These are phyloP conservation scores for Eupsilia transversa DNA, from an alignment of 2,888 invertebrate genomes.

Conservation along the genomic window DNA sequence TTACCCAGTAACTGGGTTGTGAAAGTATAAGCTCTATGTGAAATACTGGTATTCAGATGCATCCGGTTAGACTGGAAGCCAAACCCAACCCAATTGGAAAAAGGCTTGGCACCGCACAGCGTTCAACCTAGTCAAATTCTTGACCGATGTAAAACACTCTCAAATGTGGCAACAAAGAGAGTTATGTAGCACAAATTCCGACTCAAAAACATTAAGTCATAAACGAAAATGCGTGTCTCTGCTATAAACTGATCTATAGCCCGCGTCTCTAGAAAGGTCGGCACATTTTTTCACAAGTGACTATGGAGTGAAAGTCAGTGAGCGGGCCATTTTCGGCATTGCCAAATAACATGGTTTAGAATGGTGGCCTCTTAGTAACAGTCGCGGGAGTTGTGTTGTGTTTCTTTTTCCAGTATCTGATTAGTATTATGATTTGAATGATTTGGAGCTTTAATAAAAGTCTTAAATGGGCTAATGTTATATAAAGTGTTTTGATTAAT, in stretches of 20 bases:
- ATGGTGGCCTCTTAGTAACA: constrained; percentile 68
- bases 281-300: constrained; percentile 83
- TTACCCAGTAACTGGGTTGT: neutral
- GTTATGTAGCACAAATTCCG: neutral
- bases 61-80: neutral
- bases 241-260: constrained; percentile 56
- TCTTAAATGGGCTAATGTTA: neutral
- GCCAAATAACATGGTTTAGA: constrained; percentile 80
- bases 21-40: neutral
- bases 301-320: constrained; percentile 84
- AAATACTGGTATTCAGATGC: neutral
- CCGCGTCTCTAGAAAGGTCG: constrained; percentile 78
- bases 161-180: neutral
- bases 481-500: neutral
- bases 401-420: constrained; percentile 46
- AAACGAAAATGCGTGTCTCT: constrained; percentile 48
- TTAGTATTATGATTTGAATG: constrained; percentile 15
- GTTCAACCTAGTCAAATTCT: neutral
- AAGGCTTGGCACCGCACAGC: neutral
- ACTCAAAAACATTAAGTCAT: neutral
- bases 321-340: constrained; percentile 82
- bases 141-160: neutral
- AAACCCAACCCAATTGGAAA: neutral
- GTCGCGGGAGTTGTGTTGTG: constrained; percentile 18
- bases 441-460: neutral